Evolutionary conservation across 92 coral and sea anemone species (phyloP).

Genomic region (Phymanthus crucifer): DNA sequence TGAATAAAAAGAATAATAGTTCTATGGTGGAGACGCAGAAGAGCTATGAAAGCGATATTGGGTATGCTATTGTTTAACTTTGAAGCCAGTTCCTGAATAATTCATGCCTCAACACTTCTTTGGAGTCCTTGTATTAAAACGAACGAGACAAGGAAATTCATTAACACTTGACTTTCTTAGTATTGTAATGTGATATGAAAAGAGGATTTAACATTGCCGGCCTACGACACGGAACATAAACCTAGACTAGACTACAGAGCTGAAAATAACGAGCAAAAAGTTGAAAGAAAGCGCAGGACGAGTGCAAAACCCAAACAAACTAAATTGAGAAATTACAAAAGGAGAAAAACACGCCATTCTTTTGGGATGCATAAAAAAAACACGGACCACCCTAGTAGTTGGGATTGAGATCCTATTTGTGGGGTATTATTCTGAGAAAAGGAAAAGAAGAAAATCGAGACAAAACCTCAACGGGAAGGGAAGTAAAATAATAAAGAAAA

Average conservation of each 20-base stretch:
- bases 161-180: slow-evolving; percentile 31
- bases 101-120: slow-evolving; percentile 9
- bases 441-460: too few relatives aligned
- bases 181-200: slow-evolving; percentile 13
- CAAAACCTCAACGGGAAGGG: too few relatives aligned
- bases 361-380: background rate
- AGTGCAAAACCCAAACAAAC: background rate
- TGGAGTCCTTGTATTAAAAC: background rate
- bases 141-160: slow-evolving; percentile 13
- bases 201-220: background rate
- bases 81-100: background rate
- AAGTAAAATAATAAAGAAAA: too few relatives aligned
- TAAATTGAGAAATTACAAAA: background rate
- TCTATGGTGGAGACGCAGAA: background rate
- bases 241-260: background rate
- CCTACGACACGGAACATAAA: background rate
- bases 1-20: background rate
- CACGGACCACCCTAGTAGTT: background rate
- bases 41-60: background rate
- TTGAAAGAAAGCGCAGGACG: background rate
- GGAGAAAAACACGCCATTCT: background rate
- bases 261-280: background rate
- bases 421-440: too few relatives aligned
- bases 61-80: background rate
- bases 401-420: too few relatives aligned